These are phyloP conservation scores for human DNA, from an alignment of 2,113 vertebrate species.

Conservation along the genomic window GRCh38 chr7:38873501-38874000, in stretches of 20 bases:
- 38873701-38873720: slow-evolving; percentile 81
- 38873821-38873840: slow-evolving; percentile 59
- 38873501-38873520: slow-evolving; percentile 88
- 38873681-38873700: slow-evolving; percentile 80
- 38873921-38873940: slow-evolving; percentile 25
- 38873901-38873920: slow-evolving; percentile 35
- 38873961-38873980: not conserved
- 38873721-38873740: slow-evolving; percentile 79
- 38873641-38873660: slow-evolving; percentile 84
- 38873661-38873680: slow-evolving; percentile 88
- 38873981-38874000: not conserved
- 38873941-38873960: not conserved
- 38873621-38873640: slow-evolving; percentile 83
- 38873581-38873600: slow-evolving; percentile 88
- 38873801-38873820: slow-evolving; percentile 66
- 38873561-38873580: slow-evolving; percentile 87
- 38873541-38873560: slow-evolving; percentile 88
- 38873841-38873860: slow-evolving; percentile 22
- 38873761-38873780: slow-evolving; percentile 83
- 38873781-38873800: slow-evolving; percentile 69
- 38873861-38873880: not conserved
- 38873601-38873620: slow-evolving; percentile 89
- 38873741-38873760: slow-evolving; percentile 80
- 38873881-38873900: not conserved
- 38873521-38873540: slow-evolving; percentile 92